phyloP scores from a whole-genome alignment of 1,140 invertebrate species.

The Drosophila parvula region DNA sequence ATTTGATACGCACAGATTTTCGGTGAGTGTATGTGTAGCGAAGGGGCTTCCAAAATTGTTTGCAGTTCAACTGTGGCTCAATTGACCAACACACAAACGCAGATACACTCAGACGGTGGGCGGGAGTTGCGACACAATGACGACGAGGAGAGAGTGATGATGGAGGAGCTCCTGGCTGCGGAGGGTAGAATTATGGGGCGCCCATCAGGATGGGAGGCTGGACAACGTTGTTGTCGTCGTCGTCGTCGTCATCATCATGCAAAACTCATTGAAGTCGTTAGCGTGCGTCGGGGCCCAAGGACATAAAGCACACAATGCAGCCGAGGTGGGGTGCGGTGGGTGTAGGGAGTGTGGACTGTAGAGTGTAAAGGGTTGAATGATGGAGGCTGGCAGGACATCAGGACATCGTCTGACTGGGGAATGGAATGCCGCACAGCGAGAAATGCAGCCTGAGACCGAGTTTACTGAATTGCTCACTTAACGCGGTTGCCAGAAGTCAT shows the following conservation, averaged over 20 bases:
- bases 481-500: background rate
- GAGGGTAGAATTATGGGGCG: slow-evolving; percentile 40
- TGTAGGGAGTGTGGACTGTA: background rate
- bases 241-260: slow-evolving; percentile 64
- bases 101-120: slow-evolving; percentile 14
- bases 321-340: slow-evolving; percentile 1
- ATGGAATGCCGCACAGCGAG: slow-evolving; percentile 30
- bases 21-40: slow-evolving; percentile 28
- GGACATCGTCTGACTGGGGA: slow-evolving; percentile 27
- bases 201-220: slow-evolving; percentile 29
- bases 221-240: slow-evolving; percentile 53
- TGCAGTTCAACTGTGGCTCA: slow-evolving; percentile 78
- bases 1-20: slow-evolving; percentile 79
- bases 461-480: background rate
- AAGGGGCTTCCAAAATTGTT: slow-evolving; percentile 65
- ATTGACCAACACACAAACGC: slow-evolving; percentile 69
- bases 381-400: slow-evolving; percentile 15
- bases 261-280: slow-evolving; percentile 81
- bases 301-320: slow-evolving; percentile 73
- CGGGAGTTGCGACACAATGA: slow-evolving; percentile 41
- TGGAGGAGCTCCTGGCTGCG: background rate
- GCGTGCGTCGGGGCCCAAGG: slow-evolving; percentile 65
- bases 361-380: background rate
- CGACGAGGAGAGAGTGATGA: slow-evolving; percentile 22
- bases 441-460: slow-evolving; percentile 2